Conservation (phyloP, 2,888 invertebrate species). For the Acronicta aceris region DNA sequence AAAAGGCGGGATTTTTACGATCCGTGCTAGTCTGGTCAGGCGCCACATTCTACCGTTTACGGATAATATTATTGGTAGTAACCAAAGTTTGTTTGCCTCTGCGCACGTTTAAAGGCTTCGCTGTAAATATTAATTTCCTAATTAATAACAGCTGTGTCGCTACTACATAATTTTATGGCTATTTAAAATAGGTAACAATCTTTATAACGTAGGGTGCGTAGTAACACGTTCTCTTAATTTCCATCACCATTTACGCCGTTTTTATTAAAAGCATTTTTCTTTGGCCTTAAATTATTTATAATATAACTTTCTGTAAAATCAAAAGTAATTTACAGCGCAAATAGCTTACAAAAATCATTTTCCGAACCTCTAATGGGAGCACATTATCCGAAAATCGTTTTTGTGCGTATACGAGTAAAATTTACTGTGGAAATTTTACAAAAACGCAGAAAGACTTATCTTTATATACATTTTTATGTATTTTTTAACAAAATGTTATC, state of each 20-base stretch:
- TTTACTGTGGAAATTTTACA: constrained; percentile 78
- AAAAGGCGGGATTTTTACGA: constrained; percentile 71
- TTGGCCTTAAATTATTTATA: constrained; percentile 60
- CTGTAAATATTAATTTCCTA: constrained; percentile 57
- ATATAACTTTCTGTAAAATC: constrained; percentile 61
- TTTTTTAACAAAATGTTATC: constrained; percentile 79
- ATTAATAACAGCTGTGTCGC: constrained; percentile 59
- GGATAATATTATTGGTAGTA: constrained; percentile 65
- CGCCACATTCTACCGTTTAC: constrained; percentile 66
- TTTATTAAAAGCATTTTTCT: constrained; percentile 50
- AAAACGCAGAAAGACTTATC: constrained; percentile 76
- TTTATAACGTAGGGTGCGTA: constrained; percentile 34
- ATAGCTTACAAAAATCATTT: constrained; percentile 73
- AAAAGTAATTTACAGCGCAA: constrained; percentile 64
- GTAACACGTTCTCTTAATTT: constrained; percentile 58
- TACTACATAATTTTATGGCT: constrained; percentile 53
- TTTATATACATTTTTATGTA: constrained; percentile 84
- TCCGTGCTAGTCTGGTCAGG: constrained; percentile 60
- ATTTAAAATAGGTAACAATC: constrained; percentile 49
- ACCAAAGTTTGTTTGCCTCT: constrained; percentile 63
- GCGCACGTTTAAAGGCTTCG: constrained; percentile 53
- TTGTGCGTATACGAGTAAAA: constrained; percentile 77
- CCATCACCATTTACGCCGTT: constrained; percentile 48
- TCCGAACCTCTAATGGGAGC: constrained; percentile 78
- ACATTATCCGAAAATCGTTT: constrained; percentile 83